Percentiles rank a stretch among this genome's conserved stretches.
Evolutionary conservation across 1,140 invertebrate species (phyloP).

Genomic region (Drosophila malerkotliana): DNA sequence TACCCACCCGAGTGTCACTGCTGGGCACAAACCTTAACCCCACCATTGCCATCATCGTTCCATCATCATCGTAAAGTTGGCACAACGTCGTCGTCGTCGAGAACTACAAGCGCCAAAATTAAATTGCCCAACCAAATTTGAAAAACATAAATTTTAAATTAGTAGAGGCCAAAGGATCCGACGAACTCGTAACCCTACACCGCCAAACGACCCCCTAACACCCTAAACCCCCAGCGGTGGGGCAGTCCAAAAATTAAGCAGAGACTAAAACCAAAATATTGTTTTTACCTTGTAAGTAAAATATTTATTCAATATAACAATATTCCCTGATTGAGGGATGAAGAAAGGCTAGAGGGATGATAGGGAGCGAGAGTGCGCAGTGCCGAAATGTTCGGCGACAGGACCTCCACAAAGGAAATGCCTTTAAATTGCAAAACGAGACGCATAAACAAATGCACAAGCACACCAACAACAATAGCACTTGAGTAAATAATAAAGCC

Average conservation of each 20-base stretch:
- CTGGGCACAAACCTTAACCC: background rate
- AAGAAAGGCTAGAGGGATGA: slow-evolving; percentile 15
- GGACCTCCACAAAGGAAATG: slow-evolving; percentile 63
- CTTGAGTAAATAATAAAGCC: slow-evolving; percentile 75
- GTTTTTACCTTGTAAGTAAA: slow-evolving; percentile 80
- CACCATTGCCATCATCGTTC: slow-evolving; percentile 15
- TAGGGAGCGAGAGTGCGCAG: slow-evolving; percentile 40
- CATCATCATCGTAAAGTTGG: slow-evolving; percentile 45
- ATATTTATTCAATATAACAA: slow-evolving; percentile 81
- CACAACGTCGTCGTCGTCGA: slow-evolving; percentile 9
- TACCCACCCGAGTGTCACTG: background rate
- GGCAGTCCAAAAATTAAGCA: slow-evolving; percentile 57
- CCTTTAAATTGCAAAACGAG: slow-evolving; percentile 81
- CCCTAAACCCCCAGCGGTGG: background rate
- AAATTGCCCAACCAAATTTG: slow-evolving; percentile 56
- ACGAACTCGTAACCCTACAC: slow-evolving; percentile 15
- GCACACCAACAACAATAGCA: slow-evolving; percentile 54
- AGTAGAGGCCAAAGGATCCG: slow-evolving; percentile 41
- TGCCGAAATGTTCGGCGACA: slow-evolving; percentile 36
- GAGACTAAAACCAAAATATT: slow-evolving; percentile 78
- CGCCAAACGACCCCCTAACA: slow-evolving; percentile 2
- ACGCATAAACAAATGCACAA: slow-evolving; percentile 78
- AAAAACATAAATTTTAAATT: slow-evolving; percentile 76
- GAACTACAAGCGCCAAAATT: slow-evolving; percentile 49
- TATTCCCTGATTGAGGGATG: slow-evolving; percentile 51